Conservation (phyloP, 1,140 invertebrate genomes). For the Drosophila murphyi region DNA sequence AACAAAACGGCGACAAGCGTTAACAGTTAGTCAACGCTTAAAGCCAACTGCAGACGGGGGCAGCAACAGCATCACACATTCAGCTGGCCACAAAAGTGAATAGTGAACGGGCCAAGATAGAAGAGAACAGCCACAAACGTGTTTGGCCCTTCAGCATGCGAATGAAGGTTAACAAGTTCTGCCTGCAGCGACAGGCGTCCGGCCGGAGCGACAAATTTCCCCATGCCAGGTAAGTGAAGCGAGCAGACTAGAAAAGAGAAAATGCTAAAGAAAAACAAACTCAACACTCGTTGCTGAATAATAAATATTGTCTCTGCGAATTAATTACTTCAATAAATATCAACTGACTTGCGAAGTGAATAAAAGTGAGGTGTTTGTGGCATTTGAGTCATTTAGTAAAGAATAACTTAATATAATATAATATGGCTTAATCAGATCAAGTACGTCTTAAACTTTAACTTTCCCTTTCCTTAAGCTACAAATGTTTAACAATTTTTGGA, state of each 20-base stretch:
- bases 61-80: slow-evolving; percentile 9
- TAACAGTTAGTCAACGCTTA: not conserved
- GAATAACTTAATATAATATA: too few relatives aligned
- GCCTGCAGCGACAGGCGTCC: slow-evolving; percentile 43
- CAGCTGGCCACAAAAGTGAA: not conserved
- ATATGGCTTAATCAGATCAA: too few relatives aligned
- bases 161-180: slow-evolving; percentile 61
- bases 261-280: not conserved
- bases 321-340: too few relatives aligned
- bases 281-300: not conserved
- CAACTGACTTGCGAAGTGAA: not conserved
- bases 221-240: slow-evolving; percentile 52
- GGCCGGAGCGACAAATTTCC: slow-evolving; percentile 52
- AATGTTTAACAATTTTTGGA: too few relatives aligned
- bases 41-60: too few relatives aligned
- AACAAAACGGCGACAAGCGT: slow-evolving; percentile 17
- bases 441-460: too few relatives aligned
- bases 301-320: not conserved
- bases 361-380: not conserved
- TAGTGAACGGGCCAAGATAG: not conserved
- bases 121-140: slow-evolving; percentile 5
- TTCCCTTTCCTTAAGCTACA: too few relatives aligned
- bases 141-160: slow-evolving; percentile 57
- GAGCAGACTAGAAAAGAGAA: not conserved
- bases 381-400: too few relatives aligned